These are phyloP conservation scores for Parascotia fuliginaria DNA, from an alignment of 2,888 invertebrate genomes.

Conservation along the genomic window DNA sequence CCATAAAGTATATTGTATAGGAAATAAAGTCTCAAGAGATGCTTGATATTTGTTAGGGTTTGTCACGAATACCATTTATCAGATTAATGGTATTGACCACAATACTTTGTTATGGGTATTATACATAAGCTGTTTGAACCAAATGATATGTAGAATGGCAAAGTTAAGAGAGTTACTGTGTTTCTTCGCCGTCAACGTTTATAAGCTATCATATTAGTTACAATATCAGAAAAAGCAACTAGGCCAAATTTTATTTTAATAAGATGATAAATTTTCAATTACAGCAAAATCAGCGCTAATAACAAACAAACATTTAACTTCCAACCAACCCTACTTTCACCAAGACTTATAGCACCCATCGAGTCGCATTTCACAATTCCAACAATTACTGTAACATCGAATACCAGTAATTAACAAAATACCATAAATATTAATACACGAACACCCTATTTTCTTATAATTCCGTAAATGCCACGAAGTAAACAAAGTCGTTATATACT, in stretches of 20 bases:
- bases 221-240: too few species aligned
- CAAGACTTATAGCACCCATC: not conserved
- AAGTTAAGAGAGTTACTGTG: too few species aligned
- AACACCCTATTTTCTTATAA: constrained; percentile 19
- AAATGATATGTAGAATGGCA: too few species aligned
- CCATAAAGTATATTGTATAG: not conserved
- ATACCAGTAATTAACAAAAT: constrained; percentile 32
- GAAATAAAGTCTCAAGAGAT: constrained; percentile 9
- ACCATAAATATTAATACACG: constrained; percentile 27
- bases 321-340: too few species aligned
- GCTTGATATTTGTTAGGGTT: constrained; percentile 1
- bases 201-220: too few species aligned
- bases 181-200: too few species aligned
- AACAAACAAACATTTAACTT: too few species aligned
- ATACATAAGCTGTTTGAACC: too few species aligned
- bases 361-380: not conserved
- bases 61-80: constrained; percentile 14
- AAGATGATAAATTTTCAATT: too few species aligned
- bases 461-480: constrained; percentile 16
- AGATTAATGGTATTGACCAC: constrained; percentile 7
- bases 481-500: constrained; percentile 14
- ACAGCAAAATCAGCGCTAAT: too few species aligned
- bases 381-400: constrained; percentile 7
- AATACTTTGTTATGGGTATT: too few species aligned
- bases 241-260: too few species aligned